Conservation (phyloP, 2,797 vertebrate species). For the Danio choprae region DNA sequence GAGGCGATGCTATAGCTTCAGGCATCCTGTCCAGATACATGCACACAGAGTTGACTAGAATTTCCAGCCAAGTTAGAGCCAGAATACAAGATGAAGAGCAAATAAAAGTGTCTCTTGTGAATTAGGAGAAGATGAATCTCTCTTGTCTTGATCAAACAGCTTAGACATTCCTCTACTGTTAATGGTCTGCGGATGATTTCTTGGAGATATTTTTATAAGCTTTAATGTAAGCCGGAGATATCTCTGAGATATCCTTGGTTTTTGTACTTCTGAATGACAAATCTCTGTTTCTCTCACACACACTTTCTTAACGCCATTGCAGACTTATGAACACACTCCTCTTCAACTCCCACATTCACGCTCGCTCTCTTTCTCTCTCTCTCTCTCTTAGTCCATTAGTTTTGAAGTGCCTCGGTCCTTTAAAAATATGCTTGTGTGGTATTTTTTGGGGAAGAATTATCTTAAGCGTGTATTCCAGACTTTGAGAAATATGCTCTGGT, state of each 20-base stretch:
- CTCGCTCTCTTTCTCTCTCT: neutral
- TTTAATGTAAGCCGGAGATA: constrained; percentile 40
- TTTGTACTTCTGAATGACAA: constrained; percentile 41
- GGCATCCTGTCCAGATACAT: neutral
- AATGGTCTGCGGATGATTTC: constrained; percentile 24
- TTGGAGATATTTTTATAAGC: constrained; percentile 28
- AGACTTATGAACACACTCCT: constrained; percentile 24
- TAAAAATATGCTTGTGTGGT: constrained; percentile 13
- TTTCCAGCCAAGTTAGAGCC: constrained; percentile 21
- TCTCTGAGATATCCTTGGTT: constrained; percentile 27
- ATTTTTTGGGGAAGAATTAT: constrained; percentile 20
- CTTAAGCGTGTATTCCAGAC: constrained; percentile 1
- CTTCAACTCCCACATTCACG: neutral
- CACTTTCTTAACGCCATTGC: constrained; percentile 29
- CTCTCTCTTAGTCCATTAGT: neutral
- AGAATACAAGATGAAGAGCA: constrained; percentile 28
- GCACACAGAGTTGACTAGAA: neutral
- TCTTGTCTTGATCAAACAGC: constrained; percentile 27
- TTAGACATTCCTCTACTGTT: constrained; percentile 18
- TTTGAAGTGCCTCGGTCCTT: constrained; percentile 8
- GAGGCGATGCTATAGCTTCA: constrained; percentile 11
- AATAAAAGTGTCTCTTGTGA: constrained; percentile 34
- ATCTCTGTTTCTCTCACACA: neutral
- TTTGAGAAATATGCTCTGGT: neutral
- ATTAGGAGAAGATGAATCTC: constrained; percentile 38